Conservation (phyloP, 2,888 invertebrate species). For the Nemotelus nigrinus region DNA sequence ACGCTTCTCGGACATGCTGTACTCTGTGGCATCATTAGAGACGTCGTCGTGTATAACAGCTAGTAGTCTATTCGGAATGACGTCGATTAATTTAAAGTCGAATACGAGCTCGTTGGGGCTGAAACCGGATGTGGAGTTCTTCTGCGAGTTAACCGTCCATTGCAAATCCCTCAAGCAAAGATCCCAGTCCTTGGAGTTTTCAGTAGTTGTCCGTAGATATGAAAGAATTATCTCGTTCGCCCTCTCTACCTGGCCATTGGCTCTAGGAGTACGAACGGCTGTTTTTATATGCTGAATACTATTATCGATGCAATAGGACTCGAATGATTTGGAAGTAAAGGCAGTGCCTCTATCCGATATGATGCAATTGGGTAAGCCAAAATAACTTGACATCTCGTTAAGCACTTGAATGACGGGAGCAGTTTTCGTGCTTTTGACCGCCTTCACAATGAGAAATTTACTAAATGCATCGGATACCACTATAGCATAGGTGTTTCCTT, state of each 20-base stretch:
- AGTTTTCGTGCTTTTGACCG: neutral
- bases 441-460: constrained; percentile 37
- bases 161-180: constrained; percentile 46
- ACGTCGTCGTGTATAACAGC: constrained; percentile 42
- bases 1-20: no score
- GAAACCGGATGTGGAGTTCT: constrained; percentile 47
- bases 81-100: constrained; percentile 47
- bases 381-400: neutral
- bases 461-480: constrained; percentile 49
- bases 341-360: neutral
- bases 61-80: constrained; percentile 40
- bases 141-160: constrained; percentile 50
- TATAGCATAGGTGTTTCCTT: constrained; percentile 47
- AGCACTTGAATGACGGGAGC: neutral
- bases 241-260: constrained; percentile 51
- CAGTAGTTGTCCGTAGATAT: constrained; percentile 44
- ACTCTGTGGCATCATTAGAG: no score
- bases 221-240: constrained; percentile 45
- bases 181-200: constrained; percentile 49
- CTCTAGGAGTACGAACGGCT: no score
- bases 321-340: neutral
- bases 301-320: constrained; percentile 50
- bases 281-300: constrained; percentile 54
- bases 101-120: constrained; percentile 52
- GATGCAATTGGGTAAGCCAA: neutral